These are phyloP conservation scores for Heliconius himera DNA, from an alignment of 1,140 invertebrate genomes.

Conservation along the genomic window DNA sequence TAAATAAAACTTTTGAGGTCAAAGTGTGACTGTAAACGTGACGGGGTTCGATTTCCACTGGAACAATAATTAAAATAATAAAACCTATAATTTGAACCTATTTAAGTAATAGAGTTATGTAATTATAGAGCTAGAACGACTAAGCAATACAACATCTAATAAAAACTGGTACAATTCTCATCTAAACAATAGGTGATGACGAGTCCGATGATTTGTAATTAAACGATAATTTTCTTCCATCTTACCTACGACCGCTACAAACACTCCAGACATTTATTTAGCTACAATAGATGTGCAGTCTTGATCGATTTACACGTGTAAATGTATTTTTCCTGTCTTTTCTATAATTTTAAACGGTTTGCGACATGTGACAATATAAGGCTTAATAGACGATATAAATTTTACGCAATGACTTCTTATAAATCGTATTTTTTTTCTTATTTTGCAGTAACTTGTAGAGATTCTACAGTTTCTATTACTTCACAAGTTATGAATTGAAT, in stretches of 20 bases:
- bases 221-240: conserved; percentile 24
- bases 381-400: background rate
- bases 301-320: conserved; percentile 40
- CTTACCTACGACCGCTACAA: background rate
- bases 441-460: no score
- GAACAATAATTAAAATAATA: background rate
- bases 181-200: conserved; percentile 15
- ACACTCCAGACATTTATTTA: background rate
- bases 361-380: conserved; percentile 29
- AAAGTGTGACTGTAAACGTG: no score
- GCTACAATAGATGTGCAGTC: background rate
- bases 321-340: conserved; percentile 27
- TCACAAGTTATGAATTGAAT: background rate
- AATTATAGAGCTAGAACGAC: background rate
- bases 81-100: background rate
- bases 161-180: conserved; percentile 15
- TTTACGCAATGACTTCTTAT: background rate
- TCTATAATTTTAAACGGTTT: conserved; percentile 24
- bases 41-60: no score
- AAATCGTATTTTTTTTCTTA: background rate
- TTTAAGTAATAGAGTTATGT: background rate
- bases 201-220: conserved; percentile 24
- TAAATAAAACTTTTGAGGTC: background rate
- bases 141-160: background rate
- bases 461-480: background rate